phyloP scores from a whole-genome alignment of 2,888 invertebrate genomes.

The Heliconius sara region DNA sequence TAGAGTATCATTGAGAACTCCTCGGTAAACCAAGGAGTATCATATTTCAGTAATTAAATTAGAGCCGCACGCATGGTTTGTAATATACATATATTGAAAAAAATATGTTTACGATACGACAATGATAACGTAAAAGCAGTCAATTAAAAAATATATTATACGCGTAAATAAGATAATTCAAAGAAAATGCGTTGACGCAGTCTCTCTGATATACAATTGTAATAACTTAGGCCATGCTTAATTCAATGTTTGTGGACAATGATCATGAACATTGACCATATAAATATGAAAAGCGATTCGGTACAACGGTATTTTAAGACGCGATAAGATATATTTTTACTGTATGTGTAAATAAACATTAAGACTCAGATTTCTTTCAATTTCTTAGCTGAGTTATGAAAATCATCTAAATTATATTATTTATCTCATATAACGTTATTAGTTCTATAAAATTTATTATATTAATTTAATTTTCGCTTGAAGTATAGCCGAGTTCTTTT shows the following conservation, averaged over 20 bases:
- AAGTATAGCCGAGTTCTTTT: constrained; percentile 1
- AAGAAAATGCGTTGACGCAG: constrained; percentile 57
- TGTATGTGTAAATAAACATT: not conserved
- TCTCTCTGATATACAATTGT: constrained; percentile 66
- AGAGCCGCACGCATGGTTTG: constrained; percentile 70
- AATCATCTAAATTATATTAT: not conserved
- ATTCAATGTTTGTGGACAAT: constrained; percentile 67
- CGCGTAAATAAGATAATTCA: not conserved
- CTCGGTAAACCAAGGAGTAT: constrained; percentile 51
- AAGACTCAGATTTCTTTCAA: not conserved
- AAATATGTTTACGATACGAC: not conserved
- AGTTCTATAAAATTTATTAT: not conserved
- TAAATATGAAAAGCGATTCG: constrained; percentile 42
- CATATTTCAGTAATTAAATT: constrained; percentile 48
- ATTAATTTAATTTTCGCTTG: not conserved
- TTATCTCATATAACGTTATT: not conserved
- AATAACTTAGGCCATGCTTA: constrained; percentile 65
- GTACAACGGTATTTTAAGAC: constrained; percentile 26
- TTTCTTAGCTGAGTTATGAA: not conserved
- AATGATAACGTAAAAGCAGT: not conserved
- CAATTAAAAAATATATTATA: not conserved
- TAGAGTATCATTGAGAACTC: constrained; percentile 67
- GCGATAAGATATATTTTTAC: not conserved
- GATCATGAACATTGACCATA: constrained; percentile 46
- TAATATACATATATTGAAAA: not conserved